These are phyloP conservation scores for Tokudaia tokunoshimensis DNA, from an alignment of 2,797 vertebrate species.

Conservation along the genomic window DNA sequence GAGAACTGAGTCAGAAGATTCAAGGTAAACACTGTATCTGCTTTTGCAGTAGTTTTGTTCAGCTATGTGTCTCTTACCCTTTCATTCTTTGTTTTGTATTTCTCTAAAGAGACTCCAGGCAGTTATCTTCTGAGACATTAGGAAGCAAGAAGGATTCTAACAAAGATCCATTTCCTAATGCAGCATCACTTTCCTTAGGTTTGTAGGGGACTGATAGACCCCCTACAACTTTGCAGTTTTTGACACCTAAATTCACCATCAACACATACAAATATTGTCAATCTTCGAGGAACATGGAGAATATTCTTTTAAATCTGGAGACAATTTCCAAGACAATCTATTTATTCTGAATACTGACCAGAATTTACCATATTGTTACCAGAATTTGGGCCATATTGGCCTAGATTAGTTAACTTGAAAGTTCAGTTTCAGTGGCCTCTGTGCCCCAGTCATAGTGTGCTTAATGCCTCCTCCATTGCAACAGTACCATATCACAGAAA, in stretches of 20 bases:
- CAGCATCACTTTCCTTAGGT: not conserved
- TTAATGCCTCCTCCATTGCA: not conserved
- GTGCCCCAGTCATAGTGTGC: not conserved
- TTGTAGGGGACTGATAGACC: not conserved
- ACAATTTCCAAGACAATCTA: not conserved
- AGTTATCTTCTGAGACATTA: constrained; percentile 14
- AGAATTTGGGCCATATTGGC: not conserved
- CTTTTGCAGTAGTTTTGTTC: not conserved
- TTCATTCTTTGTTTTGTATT: not conserved
- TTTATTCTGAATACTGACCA: not conserved
- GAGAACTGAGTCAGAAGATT: not conserved
- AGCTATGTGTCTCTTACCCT: not conserved
- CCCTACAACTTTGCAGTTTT: not conserved
- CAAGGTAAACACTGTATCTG: not conserved
- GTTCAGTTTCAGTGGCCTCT: not conserved
- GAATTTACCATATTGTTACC: not conserved
- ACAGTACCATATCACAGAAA: not conserved
- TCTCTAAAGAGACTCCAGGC: not conserved
- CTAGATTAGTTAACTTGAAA: not conserved
- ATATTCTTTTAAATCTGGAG: not conserved
- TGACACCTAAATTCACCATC: constrained; percentile 31
- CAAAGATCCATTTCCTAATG: not conserved
- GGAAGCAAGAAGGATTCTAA: constrained; percentile 13
- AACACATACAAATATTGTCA: not conserved
- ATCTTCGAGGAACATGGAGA: not conserved